A percentile compares a stretch with the other conserved stretches of the same genome.
These are phyloP conservation scores for Melopsittacus undulatus DNA, from an alignment of 2,797 vertebrate genomes.

Conservation along the genomic window DNA sequence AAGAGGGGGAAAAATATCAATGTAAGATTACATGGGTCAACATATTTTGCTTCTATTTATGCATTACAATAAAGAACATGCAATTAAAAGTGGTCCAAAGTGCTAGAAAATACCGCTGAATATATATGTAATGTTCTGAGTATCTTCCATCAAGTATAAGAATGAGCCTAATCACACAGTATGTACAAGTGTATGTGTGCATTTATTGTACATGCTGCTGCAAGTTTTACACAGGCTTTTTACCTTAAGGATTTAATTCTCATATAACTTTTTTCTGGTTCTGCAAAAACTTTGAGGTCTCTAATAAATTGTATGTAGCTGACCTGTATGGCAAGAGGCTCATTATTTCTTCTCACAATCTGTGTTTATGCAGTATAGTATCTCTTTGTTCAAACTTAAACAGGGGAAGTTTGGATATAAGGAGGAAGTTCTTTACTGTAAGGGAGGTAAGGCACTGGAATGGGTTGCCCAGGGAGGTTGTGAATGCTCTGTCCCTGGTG, in stretches of 20 bases:
- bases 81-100: neutral
- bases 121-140: accelerated
- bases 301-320: neutral
- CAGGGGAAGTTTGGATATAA: neutral
- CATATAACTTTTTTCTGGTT: neutral
- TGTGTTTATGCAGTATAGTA: neutral
- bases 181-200: neutral
- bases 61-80: neutral
- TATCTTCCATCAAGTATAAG: neutral
- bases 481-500: neutral
- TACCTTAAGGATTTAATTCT: neutral
- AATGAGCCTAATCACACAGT: neutral
- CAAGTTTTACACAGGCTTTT: neutral
- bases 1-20: neutral
- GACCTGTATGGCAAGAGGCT: neutral
- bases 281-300: neutral
- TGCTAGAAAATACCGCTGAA: neutral
- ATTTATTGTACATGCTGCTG: neutral
- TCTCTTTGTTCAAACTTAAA: neutral
- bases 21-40: neutral
- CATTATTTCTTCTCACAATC: neutral
- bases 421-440: neutral
- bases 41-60: neutral
- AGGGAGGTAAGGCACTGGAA: neutral
- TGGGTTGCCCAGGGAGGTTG: neutral